Base-by-base conservation (phyloP, 1,140 invertebrate species). In the Tenebrio molitor region DNA sequence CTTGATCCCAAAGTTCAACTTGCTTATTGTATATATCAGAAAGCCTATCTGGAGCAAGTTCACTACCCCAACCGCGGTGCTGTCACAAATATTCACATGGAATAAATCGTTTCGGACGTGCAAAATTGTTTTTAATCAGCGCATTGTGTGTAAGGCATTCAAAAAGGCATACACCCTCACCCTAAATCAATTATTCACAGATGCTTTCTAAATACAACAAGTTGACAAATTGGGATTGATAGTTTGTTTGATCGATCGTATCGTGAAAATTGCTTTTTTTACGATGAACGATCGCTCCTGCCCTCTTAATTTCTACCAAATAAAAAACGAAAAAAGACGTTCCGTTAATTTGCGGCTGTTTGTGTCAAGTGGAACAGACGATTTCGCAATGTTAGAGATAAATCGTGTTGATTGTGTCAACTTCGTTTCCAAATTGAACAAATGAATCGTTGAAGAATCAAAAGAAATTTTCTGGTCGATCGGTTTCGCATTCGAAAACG, bases 11-110 rank as follows among this genome's bases (percentile, higher is more conserved):
- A 75, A 95, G 87, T 80, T 93, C 91, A 83, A 90, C 87, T 85
- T 93, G 91, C 83, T 92, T 92, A 85, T 91, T 91, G 84, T 92
- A 93, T 79, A 93, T 84, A 81, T 91, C 89, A 71, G 88, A 87
- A 81, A 91, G 86, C 83, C 93, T 91, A 79, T 94, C 91, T 58
- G 92, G 90, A 77, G 92, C 91, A 79, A 95, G 87, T 85, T 94
- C 93, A 74, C 91, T 91, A 77, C 93, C 93, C 94, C 94, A 96
- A 80, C 94, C 94, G 80, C 94, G 92, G 84, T 93, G 91, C 93
- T 95, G 83, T 66, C 76, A 87, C 84, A 64, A 76, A 72, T 42
- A 69, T 46, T 58, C 41, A 67, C 17, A 64, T 58, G 33, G 34
- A 53, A 46, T 68, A 44, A 44, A 33, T 34, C n/a, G 17, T 36